These are phyloP conservation scores for Chironomus riparius DNA, from an alignment of 2,888 invertebrate species.

Conservation along the genomic window DNA sequence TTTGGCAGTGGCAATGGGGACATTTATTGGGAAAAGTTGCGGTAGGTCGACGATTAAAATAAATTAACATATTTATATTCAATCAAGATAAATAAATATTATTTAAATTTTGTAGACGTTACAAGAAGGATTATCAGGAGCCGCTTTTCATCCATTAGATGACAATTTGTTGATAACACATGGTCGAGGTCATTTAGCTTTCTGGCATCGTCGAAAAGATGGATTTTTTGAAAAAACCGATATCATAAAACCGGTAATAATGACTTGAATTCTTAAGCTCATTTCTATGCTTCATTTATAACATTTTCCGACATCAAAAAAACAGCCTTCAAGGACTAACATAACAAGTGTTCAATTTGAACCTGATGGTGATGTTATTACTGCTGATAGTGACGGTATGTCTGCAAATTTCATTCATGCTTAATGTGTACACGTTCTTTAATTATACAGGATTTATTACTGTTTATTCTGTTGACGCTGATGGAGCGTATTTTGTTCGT, in stretches of 20 bases:
- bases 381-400: conserved; percentile 77
- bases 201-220: conserved; percentile 86
- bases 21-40: conserved; percentile 88
- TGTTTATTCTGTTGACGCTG: conserved; percentile 80
- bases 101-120: conserved; percentile 54
- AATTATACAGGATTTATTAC: conserved; percentile 56
- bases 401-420: not conserved
- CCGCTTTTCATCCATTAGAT: conserved; percentile 83
- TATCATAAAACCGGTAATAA: conserved; percentile 69
- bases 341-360: conserved; percentile 84
- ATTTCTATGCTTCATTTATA: not conserved
- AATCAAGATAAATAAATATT: not conserved
- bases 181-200: conserved; percentile 82
- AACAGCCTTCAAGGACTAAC: conserved; percentile 69
- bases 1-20: conserved; percentile 95
- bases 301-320: not conserved
- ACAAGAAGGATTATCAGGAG: conserved; percentile 79
- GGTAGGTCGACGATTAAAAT: conserved; percentile 54
- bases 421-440: not conserved
- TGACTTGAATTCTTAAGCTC: not conserved
- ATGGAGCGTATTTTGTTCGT: conserved; percentile 79
- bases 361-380: conserved; percentile 84
- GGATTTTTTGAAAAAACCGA: conserved; percentile 85
- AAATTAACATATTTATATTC: not conserved
- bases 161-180: conserved; percentile 86